These are phyloP conservation scores for Drosophila demipolita DNA, from an alignment of 2,888 invertebrate species.

Conservation along the genomic window DNA sequence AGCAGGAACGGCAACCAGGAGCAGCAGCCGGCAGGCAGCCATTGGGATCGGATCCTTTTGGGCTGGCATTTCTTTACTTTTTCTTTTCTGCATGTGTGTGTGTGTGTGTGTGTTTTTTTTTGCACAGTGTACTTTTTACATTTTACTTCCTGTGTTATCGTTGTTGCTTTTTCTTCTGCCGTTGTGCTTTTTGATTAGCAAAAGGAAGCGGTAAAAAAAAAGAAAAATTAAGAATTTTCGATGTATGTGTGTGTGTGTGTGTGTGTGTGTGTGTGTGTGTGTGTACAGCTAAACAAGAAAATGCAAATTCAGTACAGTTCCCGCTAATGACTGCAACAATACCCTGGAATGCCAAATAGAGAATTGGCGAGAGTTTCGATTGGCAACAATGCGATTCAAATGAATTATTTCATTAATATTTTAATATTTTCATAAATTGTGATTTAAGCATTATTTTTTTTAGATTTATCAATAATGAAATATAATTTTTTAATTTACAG, in stretches of 20 bases:
- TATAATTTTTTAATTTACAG: not conserved
- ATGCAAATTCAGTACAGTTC: conserved; percentile 25
- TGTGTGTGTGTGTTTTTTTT: not conserved
- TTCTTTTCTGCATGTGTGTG: conserved; percentile 18
- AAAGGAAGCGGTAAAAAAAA: conserved; percentile 44
- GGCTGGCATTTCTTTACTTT: conserved; percentile 16
- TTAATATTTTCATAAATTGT: not conserved
- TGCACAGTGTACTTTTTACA: not conserved
- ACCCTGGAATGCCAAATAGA: conserved; percentile 5
- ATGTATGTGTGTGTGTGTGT: conserved; percentile 31
- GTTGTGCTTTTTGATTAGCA: conserved; percentile 77
- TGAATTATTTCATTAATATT: not conserved
- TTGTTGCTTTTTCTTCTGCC: conserved; percentile 40
- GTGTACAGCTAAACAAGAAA: conserved; percentile 36
- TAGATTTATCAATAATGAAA: not conserved
- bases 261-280: conserved; percentile 14
- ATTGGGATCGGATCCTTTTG: conserved; percentile 52
- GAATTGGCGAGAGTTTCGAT: not conserved
- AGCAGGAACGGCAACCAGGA: not conserved
- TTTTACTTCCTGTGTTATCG: conserved; percentile 7
- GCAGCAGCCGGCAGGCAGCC: conserved; percentile 26
- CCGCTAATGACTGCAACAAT: conserved; percentile 4
- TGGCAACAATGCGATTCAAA: not conserved
- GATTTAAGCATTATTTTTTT: not conserved
- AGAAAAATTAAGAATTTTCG: conserved; percentile 56